Evolutionary conservation across 2,113 vertebrate genomes (phyloP).

Genomic region (Podarcis muralis): DNA sequence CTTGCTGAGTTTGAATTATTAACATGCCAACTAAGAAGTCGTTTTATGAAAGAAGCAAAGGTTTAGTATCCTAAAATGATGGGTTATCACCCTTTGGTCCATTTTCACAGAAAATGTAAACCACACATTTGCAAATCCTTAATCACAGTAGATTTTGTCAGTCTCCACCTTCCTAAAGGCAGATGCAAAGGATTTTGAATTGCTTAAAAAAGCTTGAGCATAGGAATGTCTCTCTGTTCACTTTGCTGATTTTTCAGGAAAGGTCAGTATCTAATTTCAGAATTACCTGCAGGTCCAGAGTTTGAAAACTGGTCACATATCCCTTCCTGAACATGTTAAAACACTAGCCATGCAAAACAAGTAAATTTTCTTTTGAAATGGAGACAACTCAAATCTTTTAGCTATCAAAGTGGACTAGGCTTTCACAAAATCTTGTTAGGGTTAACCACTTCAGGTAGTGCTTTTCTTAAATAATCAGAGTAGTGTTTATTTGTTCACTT

Average conservation of each 20-base stretch:
- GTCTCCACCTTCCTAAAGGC: background rate
- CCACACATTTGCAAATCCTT: background rate
- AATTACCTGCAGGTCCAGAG: background rate
- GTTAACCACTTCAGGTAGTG: background rate
- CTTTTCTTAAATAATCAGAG: background rate
- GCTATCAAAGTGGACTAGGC: background rate
- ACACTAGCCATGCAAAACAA: background rate
- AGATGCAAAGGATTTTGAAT: background rate
- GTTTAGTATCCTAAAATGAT: no score
- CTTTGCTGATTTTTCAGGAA: background rate
- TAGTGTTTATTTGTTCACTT: background rate
- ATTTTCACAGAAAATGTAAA: background rate
- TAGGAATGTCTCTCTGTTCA: background rate
- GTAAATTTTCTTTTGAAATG: background rate
- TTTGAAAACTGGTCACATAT: background rate
- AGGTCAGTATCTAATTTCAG: background rate
- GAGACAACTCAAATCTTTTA: background rate
- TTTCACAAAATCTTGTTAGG: background rate
- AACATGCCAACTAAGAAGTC: background rate
- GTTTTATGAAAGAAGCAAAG: background rate
- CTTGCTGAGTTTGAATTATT: background rate
- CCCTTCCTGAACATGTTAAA: background rate
- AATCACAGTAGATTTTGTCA: background rate
- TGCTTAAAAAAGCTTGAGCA: background rate
- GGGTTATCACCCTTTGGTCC: background rate